Conservation (phyloP, 2,113 vertebrate species). For the Chlamydotis undulata region DNA sequence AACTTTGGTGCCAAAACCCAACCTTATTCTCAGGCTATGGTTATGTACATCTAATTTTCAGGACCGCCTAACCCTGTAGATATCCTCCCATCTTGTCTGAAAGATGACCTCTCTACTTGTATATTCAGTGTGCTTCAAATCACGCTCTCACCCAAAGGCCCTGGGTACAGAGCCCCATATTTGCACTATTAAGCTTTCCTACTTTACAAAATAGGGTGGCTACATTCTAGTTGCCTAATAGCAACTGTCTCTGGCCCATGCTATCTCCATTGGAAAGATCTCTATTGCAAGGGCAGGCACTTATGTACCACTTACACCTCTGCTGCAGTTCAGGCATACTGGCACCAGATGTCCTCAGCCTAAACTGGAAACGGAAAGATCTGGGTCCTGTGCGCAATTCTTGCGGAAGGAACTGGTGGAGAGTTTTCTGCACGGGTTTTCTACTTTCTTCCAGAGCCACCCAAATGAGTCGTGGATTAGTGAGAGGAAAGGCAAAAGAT, state of each 20-base stretch:
- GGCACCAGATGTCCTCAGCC: background rate
- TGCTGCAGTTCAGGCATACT: background rate
- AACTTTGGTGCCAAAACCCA: background rate
- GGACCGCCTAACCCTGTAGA: background rate
- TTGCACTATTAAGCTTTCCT: background rate
- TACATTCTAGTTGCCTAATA: background rate
- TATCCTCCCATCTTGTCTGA: background rate
- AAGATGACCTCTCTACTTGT: background rate
- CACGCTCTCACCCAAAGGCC: fast-evolving
- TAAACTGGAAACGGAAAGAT: background rate
- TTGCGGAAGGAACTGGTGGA: background rate
- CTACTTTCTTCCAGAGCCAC: background rate
- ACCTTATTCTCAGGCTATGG: background rate
- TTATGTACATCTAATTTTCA: background rate
- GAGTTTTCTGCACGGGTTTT: background rate
- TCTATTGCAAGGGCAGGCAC: fast-evolving
- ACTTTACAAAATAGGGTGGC: background rate
- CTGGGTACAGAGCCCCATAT: background rate
- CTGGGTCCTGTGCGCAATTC: background rate
- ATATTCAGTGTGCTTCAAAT: background rate
- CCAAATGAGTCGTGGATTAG: background rate
- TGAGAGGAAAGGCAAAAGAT: background rate
- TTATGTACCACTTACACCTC: fast-evolving
- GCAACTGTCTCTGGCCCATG: background rate
- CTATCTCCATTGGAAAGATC: background rate